Base-by-base conservation (phyloP, 2,797 vertebrate genomes). In the Argentina silus region DNA sequence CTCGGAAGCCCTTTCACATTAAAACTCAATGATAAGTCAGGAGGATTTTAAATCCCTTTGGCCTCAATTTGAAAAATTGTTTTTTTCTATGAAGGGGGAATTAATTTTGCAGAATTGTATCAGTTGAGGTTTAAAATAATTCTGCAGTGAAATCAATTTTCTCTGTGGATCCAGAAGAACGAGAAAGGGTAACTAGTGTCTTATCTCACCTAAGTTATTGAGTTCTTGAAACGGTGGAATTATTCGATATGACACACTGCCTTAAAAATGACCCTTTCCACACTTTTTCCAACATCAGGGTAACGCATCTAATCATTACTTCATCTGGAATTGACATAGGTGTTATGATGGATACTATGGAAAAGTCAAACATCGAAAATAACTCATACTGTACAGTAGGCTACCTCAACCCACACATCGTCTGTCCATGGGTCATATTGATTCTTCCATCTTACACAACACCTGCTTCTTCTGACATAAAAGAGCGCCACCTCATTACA, bases 231-330 rank as follows among this genome's bases (percentile, higher is more conserved):
- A 36, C 27, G 4, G 27, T 36, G 27, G 27, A 36, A 36, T 36
- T 36, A 36, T 48, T 48, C 6, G 11, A 48, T 48, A 48, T 8
- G 47, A n/a, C 14, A 75, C 72, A 76, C 67, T 66, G 59, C 45
- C 78, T 68, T 81, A 56, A 68, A 68, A 57, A 6, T 57, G 45
- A 48, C 6, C 1, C 47, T 12, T 48, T 48, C 11, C 1, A 6
- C 47, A 48, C 47, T 12, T 48, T 48, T 12, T 7, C 11, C 47
- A 48, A 8, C 47, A 8, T 48, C 6, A 12, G 7, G 47, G 7
- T 48, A 12, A 8, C 47, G 7, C 47, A 12, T 48, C 1, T 48
- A 48, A 48, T 12, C 7, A 48, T 48, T 48, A 48, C 47, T 48
- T 48, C 27, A 48, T 48, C 47, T 36, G 27, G 27, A 36, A 36